Conservation (phyloP, 2,797 vertebrate species). For the Pteronotus mesoamericanus region DNA sequence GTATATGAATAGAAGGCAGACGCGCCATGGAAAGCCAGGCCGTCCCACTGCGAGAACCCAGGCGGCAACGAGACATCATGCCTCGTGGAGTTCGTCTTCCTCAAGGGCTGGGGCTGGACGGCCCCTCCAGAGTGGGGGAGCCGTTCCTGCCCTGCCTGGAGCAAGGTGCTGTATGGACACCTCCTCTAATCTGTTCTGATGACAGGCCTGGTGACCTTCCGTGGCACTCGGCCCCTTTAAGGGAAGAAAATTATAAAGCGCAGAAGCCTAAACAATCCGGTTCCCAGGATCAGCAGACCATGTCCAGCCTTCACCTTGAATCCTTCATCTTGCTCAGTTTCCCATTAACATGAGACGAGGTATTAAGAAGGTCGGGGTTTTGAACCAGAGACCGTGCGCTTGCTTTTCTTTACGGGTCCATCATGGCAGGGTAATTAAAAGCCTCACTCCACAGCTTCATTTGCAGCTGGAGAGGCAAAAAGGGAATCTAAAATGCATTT, state of each 20-base stretch:
- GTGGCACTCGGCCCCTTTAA: slow-evolving; percentile 3
- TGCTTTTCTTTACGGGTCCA: background rate
- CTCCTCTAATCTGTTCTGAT: slow-evolving; percentile 55
- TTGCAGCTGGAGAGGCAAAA: background rate
- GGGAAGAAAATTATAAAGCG: background rate
- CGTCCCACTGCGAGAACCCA: background rate
- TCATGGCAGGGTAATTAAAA: background rate
- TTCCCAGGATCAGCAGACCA: slow-evolving; percentile 69
- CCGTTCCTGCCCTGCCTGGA: background rate
- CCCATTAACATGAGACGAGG: slow-evolving; percentile 63
- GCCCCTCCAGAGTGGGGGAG: background rate
- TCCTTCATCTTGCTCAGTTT: slow-evolving; percentile 77
- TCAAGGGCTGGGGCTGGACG: background rate
- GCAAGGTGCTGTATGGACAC: background rate
- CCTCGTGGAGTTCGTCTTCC: background rate
- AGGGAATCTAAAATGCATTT: rapidly evolving
- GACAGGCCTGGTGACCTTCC: slow-evolving; percentile 58
- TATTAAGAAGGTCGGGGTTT: slow-evolving; percentile 63
- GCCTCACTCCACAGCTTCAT: background rate
- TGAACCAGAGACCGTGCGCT: background rate
- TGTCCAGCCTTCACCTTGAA: slow-evolving; percentile 74
- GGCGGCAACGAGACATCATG: background rate
- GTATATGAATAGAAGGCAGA: background rate
- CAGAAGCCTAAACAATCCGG: slow-evolving; percentile 49
- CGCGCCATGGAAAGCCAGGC: background rate